Evolutionary conservation across 2,888 invertebrate species (phyloP).

Genomic region (Exephanes ischioxanthus): DNA sequence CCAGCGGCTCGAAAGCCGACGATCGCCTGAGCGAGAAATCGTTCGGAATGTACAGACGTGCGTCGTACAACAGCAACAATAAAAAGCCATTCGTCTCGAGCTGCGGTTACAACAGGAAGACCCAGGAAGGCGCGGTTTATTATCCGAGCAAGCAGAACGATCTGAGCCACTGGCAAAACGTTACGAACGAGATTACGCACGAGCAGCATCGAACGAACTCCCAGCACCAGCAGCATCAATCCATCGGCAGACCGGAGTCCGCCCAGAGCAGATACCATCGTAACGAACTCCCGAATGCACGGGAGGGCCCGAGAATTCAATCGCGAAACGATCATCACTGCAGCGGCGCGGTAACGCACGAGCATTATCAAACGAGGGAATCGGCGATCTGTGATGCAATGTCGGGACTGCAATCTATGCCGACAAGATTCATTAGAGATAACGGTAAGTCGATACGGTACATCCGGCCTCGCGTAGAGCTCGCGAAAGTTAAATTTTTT

Average conservation of each 20-base stretch:
- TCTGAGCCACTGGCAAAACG: conserved; percentile 62
- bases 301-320: conserved; percentile 26
- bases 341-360: conserved; percentile 48
- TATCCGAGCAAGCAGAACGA: conserved; percentile 67
- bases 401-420: conserved; percentile 67
- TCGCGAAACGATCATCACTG: conserved; percentile 46
- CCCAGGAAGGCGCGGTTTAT: conserved; percentile 67
- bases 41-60: conserved; percentile 4
- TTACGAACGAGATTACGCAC: conserved; percentile 54
- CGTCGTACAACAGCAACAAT: not conserved
- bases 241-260: conserved; percentile 27
- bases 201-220: conserved; percentile 42
- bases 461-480: conserved; percentile 8
- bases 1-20: conserved; percentile 6
- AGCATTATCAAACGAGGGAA: conserved; percentile 70
- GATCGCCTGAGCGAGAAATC: conserved; percentile 18
- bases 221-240: conserved; percentile 32
- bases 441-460: conserved; percentile 72
- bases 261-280: conserved; percentile 39
- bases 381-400: conserved; percentile 67
- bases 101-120: conserved; percentile 57
- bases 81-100: conserved; percentile 40
- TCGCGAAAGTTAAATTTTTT: not conserved
- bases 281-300: conserved; percentile 14
- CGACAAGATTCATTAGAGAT: conserved; percentile 74